phyloP scores from a whole-genome alignment of 2,888 invertebrate species.

The Hypercompe scribonia region DNA sequence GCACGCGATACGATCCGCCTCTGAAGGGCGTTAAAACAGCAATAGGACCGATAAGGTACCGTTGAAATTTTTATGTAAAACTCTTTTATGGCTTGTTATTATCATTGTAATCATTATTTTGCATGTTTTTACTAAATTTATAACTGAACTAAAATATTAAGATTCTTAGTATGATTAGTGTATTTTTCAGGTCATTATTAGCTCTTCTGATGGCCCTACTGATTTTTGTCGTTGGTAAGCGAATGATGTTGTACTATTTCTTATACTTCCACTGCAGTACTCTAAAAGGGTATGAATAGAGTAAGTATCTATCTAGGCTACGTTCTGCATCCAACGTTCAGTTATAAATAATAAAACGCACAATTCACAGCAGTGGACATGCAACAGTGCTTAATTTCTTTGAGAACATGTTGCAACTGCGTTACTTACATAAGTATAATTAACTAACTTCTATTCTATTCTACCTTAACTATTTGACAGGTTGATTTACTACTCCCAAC shows the following conservation, averaged over 20 bases:
- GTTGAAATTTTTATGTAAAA: constrained; percentile 36
- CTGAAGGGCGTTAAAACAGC: constrained; percentile 40
- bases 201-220: not conserved
- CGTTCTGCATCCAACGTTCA: too few relatives aligned
- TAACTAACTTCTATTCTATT: too few relatives aligned
- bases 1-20: constrained; percentile 45
- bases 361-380: too few relatives aligned
- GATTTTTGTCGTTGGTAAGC: not conserved
- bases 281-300: too few relatives aligned
- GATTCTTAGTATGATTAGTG: not conserved
- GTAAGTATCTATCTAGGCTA: too few relatives aligned
- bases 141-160: constrained; percentile 2
- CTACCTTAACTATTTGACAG: too few relatives aligned
- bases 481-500: too few relatives aligned
- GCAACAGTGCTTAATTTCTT: too few relatives aligned
- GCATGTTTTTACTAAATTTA: constrained; percentile 1
- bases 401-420: too few relatives aligned
- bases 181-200: not conserved
- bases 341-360: too few relatives aligned
- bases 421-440: too few relatives aligned
- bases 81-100: constrained; percentile 29
- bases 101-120: constrained; percentile 14
- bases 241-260: not conserved
- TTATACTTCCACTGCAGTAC: not conserved
- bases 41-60: constrained; percentile 40